Percentiles rank a stretch among this genome's conserved stretches.
phyloP scores from a whole-genome alignment of 2,113 vertebrate species.

The Ceuthmochares aereus region DNA sequence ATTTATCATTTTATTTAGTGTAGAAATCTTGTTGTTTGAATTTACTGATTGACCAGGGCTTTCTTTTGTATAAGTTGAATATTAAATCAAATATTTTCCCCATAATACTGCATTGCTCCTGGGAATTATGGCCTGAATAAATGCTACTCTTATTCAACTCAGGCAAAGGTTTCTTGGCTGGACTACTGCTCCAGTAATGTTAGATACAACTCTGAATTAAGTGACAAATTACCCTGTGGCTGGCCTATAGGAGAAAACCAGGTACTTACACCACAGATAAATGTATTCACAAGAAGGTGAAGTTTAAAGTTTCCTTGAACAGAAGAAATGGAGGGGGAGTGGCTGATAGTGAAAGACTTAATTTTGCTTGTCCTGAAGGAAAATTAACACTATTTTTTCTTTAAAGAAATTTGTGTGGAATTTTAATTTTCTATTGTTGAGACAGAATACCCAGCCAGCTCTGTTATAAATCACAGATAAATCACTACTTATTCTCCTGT shows the following conservation, averaged over 20 bases:
- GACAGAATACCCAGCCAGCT: neutral
- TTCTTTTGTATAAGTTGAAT: constrained; percentile 17
- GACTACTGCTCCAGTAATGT: constrained; percentile 32
- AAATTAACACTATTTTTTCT: constrained; percentile 31
- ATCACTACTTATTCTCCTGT: neutral
- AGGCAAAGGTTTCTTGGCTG: constrained; percentile 32
- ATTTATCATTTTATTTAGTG: neutral
- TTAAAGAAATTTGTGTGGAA: constrained; percentile 17
- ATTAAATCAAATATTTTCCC: constrained; percentile 51
- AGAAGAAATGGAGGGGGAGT: neutral
- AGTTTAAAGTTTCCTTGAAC: constrained; percentile 24
- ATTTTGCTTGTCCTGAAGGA: constrained; percentile 28
- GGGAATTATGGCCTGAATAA: constrained; percentile 29
- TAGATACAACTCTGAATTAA: constrained; percentile 25
- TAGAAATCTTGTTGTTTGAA: neutral
- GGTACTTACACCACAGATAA: neutral
- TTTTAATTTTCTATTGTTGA: constrained; percentile 51
- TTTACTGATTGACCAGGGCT: neutral
- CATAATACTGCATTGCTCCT: constrained; percentile 31
- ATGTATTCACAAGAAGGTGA: constrained; percentile 1
- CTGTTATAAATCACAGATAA: constrained; percentile 1
- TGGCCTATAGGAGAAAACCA: constrained; percentile 22
- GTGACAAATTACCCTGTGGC: constrained; percentile 37
- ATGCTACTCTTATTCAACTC: neutral
- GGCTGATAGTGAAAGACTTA: neutral